Base-by-base conservation (phyloP, 1,140 invertebrate genomes). In the Neodiprion virginianus region DNA sequence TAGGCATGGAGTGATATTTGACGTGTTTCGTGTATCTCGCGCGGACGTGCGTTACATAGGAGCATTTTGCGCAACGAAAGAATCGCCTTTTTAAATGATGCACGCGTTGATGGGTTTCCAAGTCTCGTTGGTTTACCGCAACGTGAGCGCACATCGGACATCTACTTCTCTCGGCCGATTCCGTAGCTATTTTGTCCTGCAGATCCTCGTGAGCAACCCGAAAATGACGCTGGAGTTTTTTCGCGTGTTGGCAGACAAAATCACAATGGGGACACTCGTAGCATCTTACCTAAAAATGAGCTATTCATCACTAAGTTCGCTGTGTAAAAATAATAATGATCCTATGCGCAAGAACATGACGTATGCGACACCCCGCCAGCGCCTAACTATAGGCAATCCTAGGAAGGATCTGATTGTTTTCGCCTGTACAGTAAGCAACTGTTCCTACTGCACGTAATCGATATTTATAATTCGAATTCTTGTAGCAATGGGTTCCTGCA, bases 1-100 rank as follows among this genome's bases (percentile, higher is more conserved):
- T 96, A 71, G 95, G 95, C 93, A 96, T 95, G 61, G 95, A 95
- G 86, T 97, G 95, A 82, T 97, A 96, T 82, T 97, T 97, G n/a
- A 97, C 94, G 83, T 98, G 97, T 85, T 97, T 97, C 49, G 95
- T 97, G 84, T 95, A 98, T 68, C 97, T 92, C 1, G 95, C 93
- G 82, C 95, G 94, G 77, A 97, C 95, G 83, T 97, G 94, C 0
- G 96, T 98, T 73, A 95, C 94, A 84, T 97, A 98, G 77, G 93
- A 94, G 86, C 97, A 98, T 85, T 97, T 96, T 74, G 91, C 91
- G 86, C 96, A 98, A 12, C 95, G 92, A 88, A 96, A 97, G 84
- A 96, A 95, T 71, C 89, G 90, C 71, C 92, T 84, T 75, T 89
- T 90, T 49, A 90, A 76, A 76, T 89, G 89, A 68, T 89, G 88